phyloP scores from a whole-genome alignment of 2,797 vertebrate species.

The Perodicticus potto region DNA sequence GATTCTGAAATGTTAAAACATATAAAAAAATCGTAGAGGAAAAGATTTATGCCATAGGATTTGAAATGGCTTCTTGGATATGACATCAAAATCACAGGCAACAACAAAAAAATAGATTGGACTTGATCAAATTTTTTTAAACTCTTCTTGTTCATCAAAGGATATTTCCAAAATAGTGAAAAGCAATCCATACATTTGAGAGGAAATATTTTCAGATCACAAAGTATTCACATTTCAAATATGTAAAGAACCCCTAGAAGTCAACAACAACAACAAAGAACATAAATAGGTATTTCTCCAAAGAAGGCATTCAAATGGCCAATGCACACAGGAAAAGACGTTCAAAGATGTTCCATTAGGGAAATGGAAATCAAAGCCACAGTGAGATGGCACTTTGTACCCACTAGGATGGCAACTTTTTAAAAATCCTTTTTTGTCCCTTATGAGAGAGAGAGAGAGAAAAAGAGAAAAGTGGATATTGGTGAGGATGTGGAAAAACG shows the following conservation, averaged over 20 bases:
- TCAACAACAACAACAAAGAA: neutral
- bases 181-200: neutral
- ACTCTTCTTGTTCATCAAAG: neutral
- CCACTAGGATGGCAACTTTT: neutral
- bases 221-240: neutral
- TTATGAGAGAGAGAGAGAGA: neutral
- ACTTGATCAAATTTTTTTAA: neutral
- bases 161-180: neutral
- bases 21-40: neutral
- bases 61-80: neutral
- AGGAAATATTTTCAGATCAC: neutral
- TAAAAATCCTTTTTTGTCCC: too few relatives aligned
- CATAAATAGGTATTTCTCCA: neutral
- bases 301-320: neutral
- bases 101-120: neutral
- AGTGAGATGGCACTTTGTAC: neutral
- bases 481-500: neutral
- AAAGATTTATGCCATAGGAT: neutral
- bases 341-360: neutral
- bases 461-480: neutral
- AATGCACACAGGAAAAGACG: neutral
- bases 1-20: neutral
- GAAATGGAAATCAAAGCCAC: neutral
- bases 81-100: neutral
- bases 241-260: neutral